Base-by-base conservation (phyloP, 2,888 invertebrate genomes). In the Strigamia maritima region DNA sequence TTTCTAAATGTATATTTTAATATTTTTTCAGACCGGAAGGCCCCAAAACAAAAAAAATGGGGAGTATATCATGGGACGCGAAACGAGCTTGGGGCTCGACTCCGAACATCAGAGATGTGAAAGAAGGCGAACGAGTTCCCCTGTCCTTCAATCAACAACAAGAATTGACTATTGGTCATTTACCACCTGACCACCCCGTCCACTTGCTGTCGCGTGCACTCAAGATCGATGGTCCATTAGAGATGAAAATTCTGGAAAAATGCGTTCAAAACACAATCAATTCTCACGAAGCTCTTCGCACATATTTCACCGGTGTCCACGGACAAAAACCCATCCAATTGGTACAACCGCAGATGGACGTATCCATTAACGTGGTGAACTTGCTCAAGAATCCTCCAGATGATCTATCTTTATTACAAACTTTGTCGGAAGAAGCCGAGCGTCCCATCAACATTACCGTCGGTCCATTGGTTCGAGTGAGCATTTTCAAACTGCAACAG, bases 141-240 rank as follows among this genome's bases (percentile, higher is more conserved):
- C 75, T 75, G 8, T 75, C 75, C 31, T 75, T 14, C 75, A 75
- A 75, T 35, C 75, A 75, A 75, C 28, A 75, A 44, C 49, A 44
- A 44, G 49, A 44, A 16, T 16, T 44, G 12, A 12, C 12, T 14
- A 16, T 44, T 44, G 49, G 49, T 44, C 49, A 44, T 12, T 44
- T 44, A 16, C 49, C 49, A 44, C 12, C 16, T 44, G 49, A 44
- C 16, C 49, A 44, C 49, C 49, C 49, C 12, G 12, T 44, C 16
- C 49, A 44, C 49, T 16, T 44, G 16, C 12, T 44, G 49, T 44
- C 49, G 49, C 49, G 16, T 12, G 49, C 49, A 16, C 12, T 44
- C 12, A 44, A 14, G 49, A 44, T 44, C 49, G 49, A 44, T 44
- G 49, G 49, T 12, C 16, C 49, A 12, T 44, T 44, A 16, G 49